Conservation (phyloP, 1,140 invertebrate species). For the Bombus cullumanus region DNA sequence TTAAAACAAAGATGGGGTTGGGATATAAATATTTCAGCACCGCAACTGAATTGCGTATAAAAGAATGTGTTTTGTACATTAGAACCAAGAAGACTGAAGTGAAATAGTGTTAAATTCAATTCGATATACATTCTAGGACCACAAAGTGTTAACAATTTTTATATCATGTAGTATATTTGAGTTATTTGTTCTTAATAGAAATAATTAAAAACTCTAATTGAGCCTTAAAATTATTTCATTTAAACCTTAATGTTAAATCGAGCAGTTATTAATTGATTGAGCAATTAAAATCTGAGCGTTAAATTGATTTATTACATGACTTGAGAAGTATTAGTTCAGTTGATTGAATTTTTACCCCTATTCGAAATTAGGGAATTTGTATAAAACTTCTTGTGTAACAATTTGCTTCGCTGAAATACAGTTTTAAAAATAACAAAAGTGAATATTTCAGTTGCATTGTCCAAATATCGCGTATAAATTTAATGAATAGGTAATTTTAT, state of each 20-base stretch:
- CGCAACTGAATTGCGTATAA: neutral
- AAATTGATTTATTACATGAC: neutral
- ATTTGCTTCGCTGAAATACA: neutral
- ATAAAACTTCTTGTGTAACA: neutral
- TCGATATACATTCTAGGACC: too few relatives aligned
- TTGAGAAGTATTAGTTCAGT: neutral
- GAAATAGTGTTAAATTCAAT: neutral
- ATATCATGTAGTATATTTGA: neutral
- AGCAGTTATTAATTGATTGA: neutral
- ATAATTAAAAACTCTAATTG: neutral
- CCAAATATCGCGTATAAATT: too few relatives aligned
- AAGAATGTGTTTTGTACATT: neutral
- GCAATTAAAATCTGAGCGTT: neutral
- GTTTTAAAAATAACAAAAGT: neutral
- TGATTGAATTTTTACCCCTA: neutral
- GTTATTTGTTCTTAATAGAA: neutral
- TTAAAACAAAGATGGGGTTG: too few relatives aligned
- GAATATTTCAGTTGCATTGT: neutral
- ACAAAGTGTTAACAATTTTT: neutral
- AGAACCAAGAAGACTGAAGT: neutral
- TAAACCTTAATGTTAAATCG: neutral
- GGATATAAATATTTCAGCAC: too few relatives aligned
- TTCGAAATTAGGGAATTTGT: neutral
- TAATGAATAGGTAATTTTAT: neutral
- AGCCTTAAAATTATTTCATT: neutral